Evolutionary conservation across 2,888 invertebrate species (phyloP).

Genomic region (Atrina japonica): DNA sequence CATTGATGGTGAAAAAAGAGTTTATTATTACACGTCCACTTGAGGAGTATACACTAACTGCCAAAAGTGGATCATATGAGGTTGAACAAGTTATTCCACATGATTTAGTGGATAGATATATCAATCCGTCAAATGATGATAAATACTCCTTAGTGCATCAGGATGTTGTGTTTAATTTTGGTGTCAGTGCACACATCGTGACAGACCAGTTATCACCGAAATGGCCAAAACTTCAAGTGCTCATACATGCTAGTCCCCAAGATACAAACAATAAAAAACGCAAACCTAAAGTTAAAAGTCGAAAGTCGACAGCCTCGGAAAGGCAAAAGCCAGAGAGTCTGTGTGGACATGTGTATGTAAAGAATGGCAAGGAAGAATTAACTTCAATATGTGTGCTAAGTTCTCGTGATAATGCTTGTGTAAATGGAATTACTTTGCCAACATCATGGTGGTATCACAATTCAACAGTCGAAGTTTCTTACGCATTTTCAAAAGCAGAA

Average conservation of each 20-base stretch:
- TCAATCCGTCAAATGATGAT: conserved; percentile 35
- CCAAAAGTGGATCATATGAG: conserved; percentile 96
- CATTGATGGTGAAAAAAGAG: conserved; percentile 86
- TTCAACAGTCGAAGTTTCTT: conserved; percentile 87
- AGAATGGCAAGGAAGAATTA: conserved; percentile 83
- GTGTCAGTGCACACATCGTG: conserved; percentile 97
- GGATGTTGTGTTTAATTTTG: conserved; percentile 82
- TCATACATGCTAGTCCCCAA: conserved; percentile 88
- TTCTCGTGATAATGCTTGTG: conserved; percentile 92
- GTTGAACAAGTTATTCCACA: conserved; percentile 89
- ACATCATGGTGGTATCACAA: conserved; percentile 90
- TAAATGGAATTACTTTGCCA: conserved; percentile 93
- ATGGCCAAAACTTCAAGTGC: conserved; percentile 93
- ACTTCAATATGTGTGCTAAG: conserved; percentile 96
- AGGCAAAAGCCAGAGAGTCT: conserved; percentile 41
- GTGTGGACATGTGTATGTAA: conserved; percentile 78
- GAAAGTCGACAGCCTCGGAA: conserved; percentile 10
- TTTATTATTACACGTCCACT: conserved; percentile 96
- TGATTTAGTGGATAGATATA: conserved; percentile 48
- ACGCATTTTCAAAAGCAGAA: conserved; percentile 87
- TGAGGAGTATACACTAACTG: conserved; percentile 93
- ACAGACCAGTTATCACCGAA: conserved; percentile 92
- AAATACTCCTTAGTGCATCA: conserved; percentile 57
- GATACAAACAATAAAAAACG: conserved; percentile 30
- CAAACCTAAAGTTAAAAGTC: conserved; percentile 1